A percentile compares a stretch with the other conserved stretches of the same genome.
These are phyloP conservation scores for Osmoderma eremita DNA, from an alignment of 2,888 invertebrate genomes.

Conservation along the genomic window DNA sequence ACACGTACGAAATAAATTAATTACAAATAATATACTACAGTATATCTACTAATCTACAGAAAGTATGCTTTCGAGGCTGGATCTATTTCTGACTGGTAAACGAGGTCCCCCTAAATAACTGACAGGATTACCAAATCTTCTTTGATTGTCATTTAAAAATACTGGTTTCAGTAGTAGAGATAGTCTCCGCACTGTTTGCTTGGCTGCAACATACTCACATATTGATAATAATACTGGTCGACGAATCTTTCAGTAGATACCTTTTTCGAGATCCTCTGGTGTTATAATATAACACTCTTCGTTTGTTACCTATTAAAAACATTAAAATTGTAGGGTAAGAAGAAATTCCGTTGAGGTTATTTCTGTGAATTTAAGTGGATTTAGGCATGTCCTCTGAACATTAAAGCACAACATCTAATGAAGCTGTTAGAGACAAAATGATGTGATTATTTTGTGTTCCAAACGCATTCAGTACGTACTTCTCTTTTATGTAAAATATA, in stretches of 20 bases:
- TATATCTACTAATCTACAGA: slow-evolving; percentile 68
- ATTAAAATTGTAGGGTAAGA: slow-evolving; percentile 24
- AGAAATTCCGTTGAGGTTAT: neutral
- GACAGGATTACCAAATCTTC: slow-evolving; percentile 73
- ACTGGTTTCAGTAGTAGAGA: slow-evolving; percentile 59
- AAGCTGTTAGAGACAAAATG: too few relatives aligned
- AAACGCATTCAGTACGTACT: too few relatives aligned
- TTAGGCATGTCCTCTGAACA: too few relatives aligned
- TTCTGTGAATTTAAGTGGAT: too few relatives aligned
- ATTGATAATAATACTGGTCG: neutral
- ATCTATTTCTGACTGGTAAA: slow-evolving; percentile 60
- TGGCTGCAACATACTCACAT: slow-evolving; percentile 15
- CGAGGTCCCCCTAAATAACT: slow-evolving; percentile 76
- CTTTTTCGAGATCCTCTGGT: slow-evolving; percentile 36
- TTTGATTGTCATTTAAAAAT: slow-evolving; percentile 66
- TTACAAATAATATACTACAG: neutral
- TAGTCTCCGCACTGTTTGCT: slow-evolving; percentile 32
- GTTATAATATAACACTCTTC: slow-evolving; percentile 22
- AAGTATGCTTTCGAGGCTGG: slow-evolving; percentile 74
- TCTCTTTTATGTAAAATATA: too few relatives aligned
- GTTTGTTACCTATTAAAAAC: slow-evolving; percentile 40
- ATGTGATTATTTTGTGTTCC: too few relatives aligned
- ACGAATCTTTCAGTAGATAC: slow-evolving; percentile 5
- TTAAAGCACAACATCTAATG: too few relatives aligned
- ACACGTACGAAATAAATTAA: slow-evolving; percentile 2